phyloP scores from a whole-genome alignment of 2,113 vertebrate species.

The Cyprinodon variegatus region DNA sequence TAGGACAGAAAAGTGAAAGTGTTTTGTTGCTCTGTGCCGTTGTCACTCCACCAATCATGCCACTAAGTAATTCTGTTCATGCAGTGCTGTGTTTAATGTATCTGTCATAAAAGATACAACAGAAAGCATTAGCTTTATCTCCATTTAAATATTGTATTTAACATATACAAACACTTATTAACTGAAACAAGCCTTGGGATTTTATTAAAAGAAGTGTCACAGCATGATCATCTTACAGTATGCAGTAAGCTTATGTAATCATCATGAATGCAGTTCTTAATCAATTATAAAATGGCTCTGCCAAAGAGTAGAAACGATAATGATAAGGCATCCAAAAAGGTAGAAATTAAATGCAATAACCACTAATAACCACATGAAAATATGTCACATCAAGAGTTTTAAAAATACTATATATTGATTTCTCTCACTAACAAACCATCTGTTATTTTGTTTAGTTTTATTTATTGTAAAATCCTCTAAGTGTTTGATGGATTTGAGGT shows the following conservation, averaged over 20 bases:
- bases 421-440: too few relatives aligned
- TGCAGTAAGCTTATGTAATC: constrained; percentile 4
- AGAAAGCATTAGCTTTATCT: constrained; percentile 19
- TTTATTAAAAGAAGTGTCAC: background rate
- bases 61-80: constrained; percentile 42
- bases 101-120: constrained; percentile 26
- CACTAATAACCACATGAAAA: background rate
- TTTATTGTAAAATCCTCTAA: too few relatives aligned
- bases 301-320: background rate
- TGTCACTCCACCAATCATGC: constrained; percentile 59
- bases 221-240: background rate
- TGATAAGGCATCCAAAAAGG: background rate
- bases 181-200: constrained; percentile 17
- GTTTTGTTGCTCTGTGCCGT: constrained; percentile 31
- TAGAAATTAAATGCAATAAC: background rate
- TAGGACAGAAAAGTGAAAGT: constrained; percentile 33
- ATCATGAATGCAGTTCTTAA: background rate
- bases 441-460: too few relatives aligned
- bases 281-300: constrained; percentile 1
- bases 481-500: too few relatives aligned
- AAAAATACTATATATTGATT: too few relatives aligned
- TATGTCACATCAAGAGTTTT: too few relatives aligned
- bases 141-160: constrained; percentile 31
- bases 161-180: constrained; percentile 30
- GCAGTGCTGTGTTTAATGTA: constrained; percentile 35